Evolutionary conservation across 1,140 invertebrate genomes (phyloP), one percentile per base, ranked within the genome.

Genomic region (Zaprionus tsacasi): DNA sequence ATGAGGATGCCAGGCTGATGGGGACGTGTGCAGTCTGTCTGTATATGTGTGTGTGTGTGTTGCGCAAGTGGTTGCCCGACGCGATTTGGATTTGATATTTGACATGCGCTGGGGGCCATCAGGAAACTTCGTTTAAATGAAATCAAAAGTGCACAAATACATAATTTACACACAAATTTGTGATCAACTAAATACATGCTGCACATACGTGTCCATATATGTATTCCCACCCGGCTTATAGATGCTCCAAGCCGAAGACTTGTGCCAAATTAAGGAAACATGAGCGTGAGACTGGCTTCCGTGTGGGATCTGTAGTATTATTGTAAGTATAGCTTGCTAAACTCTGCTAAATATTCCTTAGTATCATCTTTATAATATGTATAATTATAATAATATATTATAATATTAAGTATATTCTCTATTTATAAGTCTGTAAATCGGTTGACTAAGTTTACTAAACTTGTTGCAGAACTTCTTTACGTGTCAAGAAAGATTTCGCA

Each of bases 111-210:
- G 82, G 78, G 72, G 85, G 85, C 86, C 81, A 89, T 89, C 85
- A 90, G 86, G 86, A 89, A 88, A 88, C 85, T 85, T 89, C 81
- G 86, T 89, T 89, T 89, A 89, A 89, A 89, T 89, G 85, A 89
- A 89, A 89, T 89, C 85, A 90, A 89, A 89, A 89, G 72, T 89
- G 81, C 85, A 89, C 85, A 88, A 89, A 88, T 89, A 85, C 85
- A 88, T 88, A 88, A 87, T 87, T 87, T 87, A 89, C 83, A 87
- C 83, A 87, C 40, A 45, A 88, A 87, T 88, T 79, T 88, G 76
- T 65, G 70, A 70, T 79, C 76, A 70, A 76, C 25, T 4, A 48
- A 56, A 50, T 63, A 21, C 38, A 70, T 15, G 56, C 30, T 30
- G 35, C 43, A 21, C 35, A 30, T 21, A 35, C 60, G n/a, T 38